A percentile compares a stretch with the other conserved stretches of the same genome.
Conservation (phyloP, 2,797 vertebrate genomes). For the Tokudaia muenninki region DNA sequence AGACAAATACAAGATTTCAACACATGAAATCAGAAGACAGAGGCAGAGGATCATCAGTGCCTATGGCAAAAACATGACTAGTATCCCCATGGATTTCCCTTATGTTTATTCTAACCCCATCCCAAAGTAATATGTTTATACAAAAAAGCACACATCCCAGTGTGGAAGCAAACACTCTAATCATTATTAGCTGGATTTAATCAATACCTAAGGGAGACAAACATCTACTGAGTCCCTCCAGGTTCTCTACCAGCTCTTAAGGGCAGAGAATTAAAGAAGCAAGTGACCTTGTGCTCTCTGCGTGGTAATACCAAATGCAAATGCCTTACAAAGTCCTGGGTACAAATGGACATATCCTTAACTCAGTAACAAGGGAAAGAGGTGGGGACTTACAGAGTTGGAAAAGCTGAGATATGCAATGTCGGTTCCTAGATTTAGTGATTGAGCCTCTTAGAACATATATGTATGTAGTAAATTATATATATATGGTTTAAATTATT, state of each 20-base stretch:
- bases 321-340: not conserved
- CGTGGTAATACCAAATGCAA: not conserved
- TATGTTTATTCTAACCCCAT: not conserved
- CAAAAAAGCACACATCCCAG: not conserved
- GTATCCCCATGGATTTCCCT: not conserved
- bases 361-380: not conserved
- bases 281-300: not conserved
- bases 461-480: not conserved
- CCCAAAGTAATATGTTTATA: not conserved
- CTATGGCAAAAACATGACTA: not conserved
- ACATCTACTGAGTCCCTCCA: not conserved
- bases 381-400: no score
- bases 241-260: not conserved
- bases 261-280: not conserved
- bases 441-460: not conserved
- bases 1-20: not conserved
- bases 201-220: not conserved
- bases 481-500: not conserved
- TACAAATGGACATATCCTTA: not conserved
- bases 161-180: not conserved
- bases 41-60: not conserved
- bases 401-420: not conserved
- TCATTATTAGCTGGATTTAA: not conserved
- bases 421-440: not conserved
- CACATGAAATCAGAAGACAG: not conserved